Evolutionary conservation across 2,113 vertebrate species (phyloP), one percentile per base, ranked within the genome.

Genomic region (Sterna hirundo): DNA sequence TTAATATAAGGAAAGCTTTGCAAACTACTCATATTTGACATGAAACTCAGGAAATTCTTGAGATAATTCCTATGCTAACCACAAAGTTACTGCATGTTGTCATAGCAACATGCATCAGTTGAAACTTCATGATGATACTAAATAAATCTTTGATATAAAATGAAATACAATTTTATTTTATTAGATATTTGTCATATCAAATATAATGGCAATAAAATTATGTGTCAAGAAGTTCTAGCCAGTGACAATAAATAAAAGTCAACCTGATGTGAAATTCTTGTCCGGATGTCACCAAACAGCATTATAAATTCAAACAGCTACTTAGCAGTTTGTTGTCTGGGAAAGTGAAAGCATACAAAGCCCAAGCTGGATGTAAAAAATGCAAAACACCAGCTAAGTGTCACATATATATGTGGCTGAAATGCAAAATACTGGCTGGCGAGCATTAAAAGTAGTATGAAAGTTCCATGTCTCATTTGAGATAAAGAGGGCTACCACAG

Each of bases 91-190:
- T 46, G 44, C 57, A 25, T 5, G 75, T 75, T 82, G 80, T 46
- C 90, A 86, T n/a, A 92, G 86, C 65, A 94, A 90, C 69, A 21
- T 29, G 65, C 70, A 42, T 55, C 60, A 29, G 52, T 34, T 91
- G 83, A 93, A 95, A 88, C 76, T 75, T 47, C 30, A 14, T 25
- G 38, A 88, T 42, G 21, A 13, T 61, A 62, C 57, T 65, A 69
- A 90, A 92, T 85, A 92, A 85, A 82, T 66, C 75, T 71, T 12
- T 75, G 70, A 84, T 74, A 36, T 42, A n/a, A 94, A 92, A 87
- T 47, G 60, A 92, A 94, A 88, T 32, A 42, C 46, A 83, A 38
- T 90, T 94, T 86, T 13, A 44, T 88, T 91, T 89, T 81, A 94
- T 92, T 85, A 82, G 47, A 82, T 62, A 61, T 85, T 88, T 85